phyloP scores from a whole-genome alignment of 1,140 invertebrate genomes.

The Lepidurus apus region DNA sequence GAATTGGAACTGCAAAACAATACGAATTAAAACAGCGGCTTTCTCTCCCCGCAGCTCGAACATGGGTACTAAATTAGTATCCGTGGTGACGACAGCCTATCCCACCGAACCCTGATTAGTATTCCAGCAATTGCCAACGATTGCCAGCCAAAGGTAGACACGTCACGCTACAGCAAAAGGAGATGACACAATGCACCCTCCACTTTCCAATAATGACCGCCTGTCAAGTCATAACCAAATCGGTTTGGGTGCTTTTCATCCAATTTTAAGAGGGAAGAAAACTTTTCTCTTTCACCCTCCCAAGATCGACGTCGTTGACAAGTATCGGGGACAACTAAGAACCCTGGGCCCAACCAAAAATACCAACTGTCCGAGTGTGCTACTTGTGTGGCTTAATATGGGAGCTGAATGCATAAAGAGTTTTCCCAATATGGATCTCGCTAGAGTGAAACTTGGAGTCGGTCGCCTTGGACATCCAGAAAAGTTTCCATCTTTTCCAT shows the following conservation, averaged over 20 bases:
- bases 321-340: background rate
- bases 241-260: background rate
- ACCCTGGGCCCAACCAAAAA: background rate
- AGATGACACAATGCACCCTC: background rate
- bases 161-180: background rate
- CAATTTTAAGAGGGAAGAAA: background rate
- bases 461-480: background rate
- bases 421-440: background rate
- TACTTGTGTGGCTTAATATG: constrained; percentile 14
- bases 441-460: background rate
- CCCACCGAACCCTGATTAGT: background rate
- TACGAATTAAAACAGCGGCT: background rate
- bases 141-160: background rate
- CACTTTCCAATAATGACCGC: too few relatives aligned
- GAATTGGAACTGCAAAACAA: background rate
- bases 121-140: background rate
- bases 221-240: too few relatives aligned
- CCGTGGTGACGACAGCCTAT: background rate
- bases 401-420: constrained; percentile 2
- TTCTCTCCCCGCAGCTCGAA: constrained; percentile 3
- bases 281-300: background rate
- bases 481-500: background rate
- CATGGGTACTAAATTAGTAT: background rate
- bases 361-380: background rate
- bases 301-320: background rate